Percentiles rank a stretch among this genome's conserved stretches.
Conservation (phyloP, 2,888 invertebrate genomes). For the Platycnemis pennipes region DNA sequence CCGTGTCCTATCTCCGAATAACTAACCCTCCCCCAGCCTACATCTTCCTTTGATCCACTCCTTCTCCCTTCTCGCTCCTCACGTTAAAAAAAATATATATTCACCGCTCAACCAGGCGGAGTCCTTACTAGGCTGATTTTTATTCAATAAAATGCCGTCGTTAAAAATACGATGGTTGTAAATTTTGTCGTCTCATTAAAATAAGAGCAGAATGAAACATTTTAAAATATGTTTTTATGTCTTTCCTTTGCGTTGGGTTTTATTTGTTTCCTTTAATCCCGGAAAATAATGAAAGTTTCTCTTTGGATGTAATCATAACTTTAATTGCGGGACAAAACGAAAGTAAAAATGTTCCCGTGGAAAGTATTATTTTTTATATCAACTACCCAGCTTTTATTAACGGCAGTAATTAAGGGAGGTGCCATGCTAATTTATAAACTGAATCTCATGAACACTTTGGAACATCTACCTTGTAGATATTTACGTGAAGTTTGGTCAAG, state of each 20-base stretch:
- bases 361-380: too few relatives aligned
- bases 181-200: background rate
- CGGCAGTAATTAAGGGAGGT: background rate
- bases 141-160: background rate
- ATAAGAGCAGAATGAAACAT: background rate
- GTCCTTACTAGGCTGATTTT: background rate
- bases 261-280: background rate
- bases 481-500: background rate
- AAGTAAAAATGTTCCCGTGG: background rate
- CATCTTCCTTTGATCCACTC: background rate
- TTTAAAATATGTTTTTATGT: background rate
- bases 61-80: background rate
- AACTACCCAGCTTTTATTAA: background rate
- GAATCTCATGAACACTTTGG: background rate
- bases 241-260: background rate
- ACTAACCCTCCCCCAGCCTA: background rate
- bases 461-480: background rate
- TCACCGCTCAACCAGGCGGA: background rate
- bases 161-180: background rate
- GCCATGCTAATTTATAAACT: background rate
- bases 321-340: background rate
- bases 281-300: background rate
- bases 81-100: background rate
- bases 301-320: background rate
- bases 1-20: constrained; percentile 22